Evolutionary conservation across 2,797 vertebrate genomes (phyloP).

Genomic region (Poecilia velifera): DNA sequence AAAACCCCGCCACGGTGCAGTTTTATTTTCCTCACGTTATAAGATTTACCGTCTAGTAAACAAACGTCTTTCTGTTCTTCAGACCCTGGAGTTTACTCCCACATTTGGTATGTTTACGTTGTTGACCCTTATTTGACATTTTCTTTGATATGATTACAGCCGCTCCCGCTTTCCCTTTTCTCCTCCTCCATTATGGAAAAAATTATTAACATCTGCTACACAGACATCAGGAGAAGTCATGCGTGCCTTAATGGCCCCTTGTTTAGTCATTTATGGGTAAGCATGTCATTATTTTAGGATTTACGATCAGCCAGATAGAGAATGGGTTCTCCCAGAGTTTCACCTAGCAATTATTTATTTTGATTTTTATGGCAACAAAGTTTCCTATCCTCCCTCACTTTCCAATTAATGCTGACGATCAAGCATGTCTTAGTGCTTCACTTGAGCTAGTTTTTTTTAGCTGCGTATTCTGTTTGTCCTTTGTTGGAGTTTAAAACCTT

Average conservation of each 20-base stretch:
- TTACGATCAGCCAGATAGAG: slow-evolving; percentile 72
- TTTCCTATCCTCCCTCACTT: slow-evolving; percentile 76
- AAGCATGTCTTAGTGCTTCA: slow-evolving; percentile 66
- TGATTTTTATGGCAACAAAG: slow-evolving; percentile 77
- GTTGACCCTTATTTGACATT: slow-evolving; percentile 79
- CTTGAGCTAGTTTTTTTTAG: slow-evolving; percentile 46
- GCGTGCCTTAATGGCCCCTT: slow-evolving; percentile 81
- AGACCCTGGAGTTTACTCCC: slow-evolving; percentile 2
- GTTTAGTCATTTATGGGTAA: slow-evolving; percentile 85
- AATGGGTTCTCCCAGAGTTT: slow-evolving; percentile 72
- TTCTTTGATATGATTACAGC: slow-evolving; percentile 70
- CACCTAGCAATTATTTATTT: slow-evolving; percentile 82
- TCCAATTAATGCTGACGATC: slow-evolving; percentile 81
- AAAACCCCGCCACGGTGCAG: too few relatives aligned
- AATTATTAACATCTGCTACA: slow-evolving; percentile 83
- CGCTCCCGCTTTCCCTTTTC: slow-evolving; percentile 38
- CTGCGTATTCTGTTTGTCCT: slow-evolving; percentile 59
- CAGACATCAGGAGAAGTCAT: slow-evolving; percentile 82
- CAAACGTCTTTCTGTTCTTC: not conserved
- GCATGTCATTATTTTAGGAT: slow-evolving; percentile 80
- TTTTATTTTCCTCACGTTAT: slow-evolving; percentile 1
- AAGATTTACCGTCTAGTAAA: not conserved
- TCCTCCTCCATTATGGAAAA: slow-evolving; percentile 77
- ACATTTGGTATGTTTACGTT: slow-evolving; percentile 33
- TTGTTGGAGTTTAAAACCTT: slow-evolving; percentile 44